phyloP scores from a whole-genome alignment of 1,140 invertebrate genomes.

The Trachymyrmex cornetzi region DNA sequence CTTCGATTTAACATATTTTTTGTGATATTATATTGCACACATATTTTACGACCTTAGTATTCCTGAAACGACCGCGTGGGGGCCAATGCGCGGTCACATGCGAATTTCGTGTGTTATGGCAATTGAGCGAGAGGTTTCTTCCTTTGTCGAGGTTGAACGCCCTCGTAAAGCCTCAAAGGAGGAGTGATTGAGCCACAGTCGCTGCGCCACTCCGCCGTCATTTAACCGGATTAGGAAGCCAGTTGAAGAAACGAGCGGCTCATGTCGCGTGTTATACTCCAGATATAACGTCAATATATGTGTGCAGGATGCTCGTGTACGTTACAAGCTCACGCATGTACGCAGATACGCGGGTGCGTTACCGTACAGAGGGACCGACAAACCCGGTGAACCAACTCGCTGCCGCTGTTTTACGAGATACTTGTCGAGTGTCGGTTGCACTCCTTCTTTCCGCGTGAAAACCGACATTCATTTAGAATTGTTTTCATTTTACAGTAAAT shows the following conservation, averaged over 20 bases:
- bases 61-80: slow-evolving; percentile 8
- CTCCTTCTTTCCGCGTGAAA: slow-evolving; percentile 57
- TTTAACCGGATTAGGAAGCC: slow-evolving; percentile 84
- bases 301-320: not conserved
- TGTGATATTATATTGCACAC: not conserved
- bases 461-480: slow-evolving; percentile 15
- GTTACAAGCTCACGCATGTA: not conserved
- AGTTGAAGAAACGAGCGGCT: slow-evolving; percentile 74
- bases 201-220: slow-evolving; percentile 72
- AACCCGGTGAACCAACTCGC: slow-evolving; percentile 23
- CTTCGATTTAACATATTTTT: not conserved
- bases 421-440: slow-evolving; percentile 46
- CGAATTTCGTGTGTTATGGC: slow-evolving; percentile 49
- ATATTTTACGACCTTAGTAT: not conserved
- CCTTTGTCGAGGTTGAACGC: slow-evolving; percentile 79
- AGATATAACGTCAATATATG: slow-evolving; percentile 67
- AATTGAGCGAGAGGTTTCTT: slow-evolving; percentile 41
- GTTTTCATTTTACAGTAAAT: not conserved
- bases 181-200: slow-evolving; percentile 79
- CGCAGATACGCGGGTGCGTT: slow-evolving; percentile 30
- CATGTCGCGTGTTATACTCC: slow-evolving; percentile 72
- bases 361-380: slow-evolving; percentile 23
- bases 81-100: not conserved
- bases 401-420: not conserved
- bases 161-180: slow-evolving; percentile 79